Conservation (phyloP, 2,888 invertebrate species). For the Argyresthia albistria region DNA sequence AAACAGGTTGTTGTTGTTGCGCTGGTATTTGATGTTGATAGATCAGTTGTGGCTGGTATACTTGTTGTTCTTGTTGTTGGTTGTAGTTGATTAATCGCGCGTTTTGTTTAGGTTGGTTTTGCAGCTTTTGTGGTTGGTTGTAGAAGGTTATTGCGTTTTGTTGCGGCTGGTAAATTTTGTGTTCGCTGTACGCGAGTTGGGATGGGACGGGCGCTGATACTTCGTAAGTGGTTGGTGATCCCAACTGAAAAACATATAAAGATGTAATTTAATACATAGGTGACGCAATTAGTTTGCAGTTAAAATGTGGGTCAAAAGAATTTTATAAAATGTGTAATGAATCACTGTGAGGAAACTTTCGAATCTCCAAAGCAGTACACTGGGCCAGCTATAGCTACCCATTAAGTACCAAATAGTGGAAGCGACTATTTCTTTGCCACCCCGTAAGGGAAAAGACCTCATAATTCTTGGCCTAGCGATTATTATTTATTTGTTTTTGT, state of each 20-base stretch:
- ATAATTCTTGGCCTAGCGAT: too few species aligned
- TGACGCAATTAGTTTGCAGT: too few species aligned
- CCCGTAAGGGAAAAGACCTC: too few species aligned
- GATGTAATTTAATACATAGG: too few species aligned
- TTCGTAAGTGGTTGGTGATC: constrained; percentile 40
- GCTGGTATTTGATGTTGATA: background rate
- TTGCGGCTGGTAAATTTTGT: constrained; percentile 29
- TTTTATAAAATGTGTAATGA: too few species aligned
- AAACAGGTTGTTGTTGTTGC: background rate
- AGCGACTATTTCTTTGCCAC: too few species aligned
- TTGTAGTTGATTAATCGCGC: background rate
- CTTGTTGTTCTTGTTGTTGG: background rate
- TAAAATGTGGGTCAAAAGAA: too few species aligned
- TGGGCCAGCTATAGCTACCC: too few species aligned
- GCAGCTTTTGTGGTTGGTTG: background rate
- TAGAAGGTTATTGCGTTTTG: constrained; percentile 11
- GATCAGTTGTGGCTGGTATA: background rate
- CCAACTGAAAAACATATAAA: constrained; percentile 25
- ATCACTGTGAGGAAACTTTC: too few species aligned
- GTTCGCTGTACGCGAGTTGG: constrained; percentile 44
- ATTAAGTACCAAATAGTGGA: too few species aligned
- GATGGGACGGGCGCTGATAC: constrained; percentile 45
- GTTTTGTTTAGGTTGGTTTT: background rate
- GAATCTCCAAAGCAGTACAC: too few species aligned
- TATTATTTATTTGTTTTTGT: too few species aligned